Evolutionary conservation across 2,113 vertebrate genomes (phyloP), one percentile per base, ranked within the genome.

Genomic region (Podarcis cretensis): DNA sequence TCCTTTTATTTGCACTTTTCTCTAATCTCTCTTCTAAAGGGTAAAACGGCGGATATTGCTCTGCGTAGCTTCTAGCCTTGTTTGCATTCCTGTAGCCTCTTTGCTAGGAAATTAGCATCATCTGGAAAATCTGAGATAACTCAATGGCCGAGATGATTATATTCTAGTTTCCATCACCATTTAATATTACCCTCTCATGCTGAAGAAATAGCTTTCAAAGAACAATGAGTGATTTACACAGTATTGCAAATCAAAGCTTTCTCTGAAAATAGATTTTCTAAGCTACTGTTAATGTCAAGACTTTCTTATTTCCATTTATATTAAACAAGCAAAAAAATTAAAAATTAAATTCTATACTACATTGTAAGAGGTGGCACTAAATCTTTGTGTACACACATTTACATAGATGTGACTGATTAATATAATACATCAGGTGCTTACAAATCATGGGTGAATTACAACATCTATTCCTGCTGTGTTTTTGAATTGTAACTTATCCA

Each of bases 221-320:
- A 77, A 75, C 59, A 75, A 59, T 37, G 37, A 68, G 21, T 86
- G 84, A 86, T 90, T 86, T 90, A 77, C 63, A 69, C 32, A 40
- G 43, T 48, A 77, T 76, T 90, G 84, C 57, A 78, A 86, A 86
- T 77, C 59, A 86, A 83, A 37, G 6, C 32, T 57, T n/a, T 74
- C 83, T 68, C 73, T 71, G 75, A 30, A 89, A 81, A 63, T 63
- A 73, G 37, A 85, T 80, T 86, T 90, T 63, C 73, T 86, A 71
- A 86, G 63, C 79, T 86, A 59, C 32, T 86, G 40, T 86, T 86
- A 83, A 86, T 86, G 79, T 76, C 59, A 83, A 76, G n/a, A 2
- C 35, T 81, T 86, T 48, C 84, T 76, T 68, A 76, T 86, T 86
- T 85, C 30, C 69, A 86, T 77, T 86, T 90, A 89, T 82, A 86